Base-by-base conservation (phyloP, 35 echinoderm and acorn worm genomes). In the Diadema setosum region DNA sequence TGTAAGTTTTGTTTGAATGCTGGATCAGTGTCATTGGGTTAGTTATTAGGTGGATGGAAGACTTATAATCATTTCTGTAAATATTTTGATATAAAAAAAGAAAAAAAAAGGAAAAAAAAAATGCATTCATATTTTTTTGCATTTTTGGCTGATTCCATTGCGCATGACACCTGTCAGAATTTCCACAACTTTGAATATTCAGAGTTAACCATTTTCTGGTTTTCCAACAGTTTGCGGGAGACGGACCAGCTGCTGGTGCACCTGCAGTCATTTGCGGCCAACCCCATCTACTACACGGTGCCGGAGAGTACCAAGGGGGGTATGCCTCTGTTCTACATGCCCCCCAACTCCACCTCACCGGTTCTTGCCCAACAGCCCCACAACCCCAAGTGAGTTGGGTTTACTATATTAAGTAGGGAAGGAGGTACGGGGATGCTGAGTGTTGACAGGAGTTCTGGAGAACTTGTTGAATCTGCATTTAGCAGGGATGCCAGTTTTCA, bases 271-370 rank as follows among this genome's bases (percentile, higher is more conserved):
- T 98, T 98, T 91, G 89, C 92, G 59, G 84, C 89, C 16, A 98
- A 94, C 85, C 59, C 89, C 21, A 87, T 90, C 61, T 98, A 89
- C 89, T 98, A 98, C 60, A 81, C 80, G 5, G 85, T 98, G 12
- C 96, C 96, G 50, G 96, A 94, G 15, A 86, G 96, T 25, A 94
- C 86, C 32, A 91, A 83, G 80, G 91, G 94, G 37, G 96, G 96
- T 34, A 94, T 98, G 82, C 96, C 96, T 29, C 86, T 98, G 23
- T 94, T 98, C 58, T 98, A 98, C 65, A 92, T 98, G 92, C 96
- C 96, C 45, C 96, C 96, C 40, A 92, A 92, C 78, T 99, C 96
- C 17, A 93, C 91, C 35, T 85, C 85, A 14, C 96, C 96, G 9
- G 96, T 99, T 17, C 76, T 99, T 43, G 89, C 92, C 42, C 92